Conservation (phyloP, 2,888 invertebrate genomes). For the Gnatocerus cornutus region DNA sequence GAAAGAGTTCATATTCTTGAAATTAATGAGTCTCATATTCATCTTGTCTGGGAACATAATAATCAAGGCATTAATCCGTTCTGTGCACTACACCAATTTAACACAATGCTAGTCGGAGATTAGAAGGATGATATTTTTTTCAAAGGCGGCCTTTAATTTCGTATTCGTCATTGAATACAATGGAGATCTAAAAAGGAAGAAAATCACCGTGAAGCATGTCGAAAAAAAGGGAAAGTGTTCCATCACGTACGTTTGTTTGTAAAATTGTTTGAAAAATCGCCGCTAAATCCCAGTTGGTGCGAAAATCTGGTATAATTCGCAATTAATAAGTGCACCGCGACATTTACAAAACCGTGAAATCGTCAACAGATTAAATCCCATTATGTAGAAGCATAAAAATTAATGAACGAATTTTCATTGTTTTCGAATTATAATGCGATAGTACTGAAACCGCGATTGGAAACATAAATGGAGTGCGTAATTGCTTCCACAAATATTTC, state of each 20-base stretch:
- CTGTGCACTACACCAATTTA: constrained; percentile 36
- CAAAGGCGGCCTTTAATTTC: constrained; percentile 44
- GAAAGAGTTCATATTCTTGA: not conserved
- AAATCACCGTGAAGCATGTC: constrained; percentile 40
- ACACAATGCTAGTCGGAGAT: constrained; percentile 39
- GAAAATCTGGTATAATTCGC: constrained; percentile 5
- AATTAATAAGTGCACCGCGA: constrained; percentile 24
- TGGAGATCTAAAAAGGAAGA: constrained; percentile 37
- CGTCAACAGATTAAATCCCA: constrained; percentile 23
- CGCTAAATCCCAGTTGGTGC: constrained; percentile 9
- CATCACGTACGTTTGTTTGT: constrained; percentile 10
- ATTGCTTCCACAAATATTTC: constrained; percentile 7
- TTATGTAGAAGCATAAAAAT: constrained; percentile 28
- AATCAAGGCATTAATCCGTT: constrained; percentile 28
- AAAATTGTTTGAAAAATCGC: not conserved
- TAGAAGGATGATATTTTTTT: constrained; percentile 44
- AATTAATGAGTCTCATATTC: not conserved
- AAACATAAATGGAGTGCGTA: constrained; percentile 6
- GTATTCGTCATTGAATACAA: constrained; percentile 45
- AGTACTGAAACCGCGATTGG: not conserved
- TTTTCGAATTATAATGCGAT: constrained; percentile 11
- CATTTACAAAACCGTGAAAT: constrained; percentile 13
- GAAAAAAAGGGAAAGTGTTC: constrained; percentile 21
- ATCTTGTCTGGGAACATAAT: constrained; percentile 6
- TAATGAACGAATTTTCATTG: constrained; percentile 17